phyloP scores from a whole-genome alignment of 37 sponge, comb jelly and placozoan genomes.

The Diacarnus erythraeanus region DNA sequence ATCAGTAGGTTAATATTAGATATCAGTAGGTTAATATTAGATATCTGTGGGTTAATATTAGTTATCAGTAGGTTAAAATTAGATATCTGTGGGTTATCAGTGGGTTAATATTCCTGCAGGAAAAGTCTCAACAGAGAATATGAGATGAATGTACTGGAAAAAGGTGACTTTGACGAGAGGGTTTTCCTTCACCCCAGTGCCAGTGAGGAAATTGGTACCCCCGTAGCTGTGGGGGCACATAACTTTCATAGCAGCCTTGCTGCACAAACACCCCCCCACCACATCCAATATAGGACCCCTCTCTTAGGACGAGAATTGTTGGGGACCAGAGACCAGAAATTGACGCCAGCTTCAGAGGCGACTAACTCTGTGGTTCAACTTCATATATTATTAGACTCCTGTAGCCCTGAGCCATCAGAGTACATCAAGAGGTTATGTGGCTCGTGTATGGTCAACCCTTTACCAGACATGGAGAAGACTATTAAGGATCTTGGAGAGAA shows the following conservation, averaged over 20 bases:
- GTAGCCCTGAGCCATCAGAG: constrained; percentile 45
- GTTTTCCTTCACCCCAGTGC: constrained; percentile 81
- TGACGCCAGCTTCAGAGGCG: constrained; percentile 85
- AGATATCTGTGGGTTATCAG: neutral
- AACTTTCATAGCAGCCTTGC: neutral
- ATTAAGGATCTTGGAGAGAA: constrained; percentile 32
- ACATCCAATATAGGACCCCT: constrained; percentile 66
- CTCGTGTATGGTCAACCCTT: constrained; percentile 50
- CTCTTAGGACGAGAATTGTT: constrained; percentile 64
- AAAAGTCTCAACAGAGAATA: constrained; percentile 67
- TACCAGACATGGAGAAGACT: constrained; percentile 27
- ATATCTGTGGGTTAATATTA: neutral
- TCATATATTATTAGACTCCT: constrained; percentile 44
- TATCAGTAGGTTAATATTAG: no score
- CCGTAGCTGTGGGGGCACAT: constrained; percentile 13
- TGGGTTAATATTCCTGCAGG: constrained; percentile 51
- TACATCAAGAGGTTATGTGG: constrained; percentile 35
- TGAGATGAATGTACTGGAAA: constrained; percentile 62
- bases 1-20: no score
- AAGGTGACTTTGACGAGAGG: constrained; percentile 91
- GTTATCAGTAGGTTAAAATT: neutral
- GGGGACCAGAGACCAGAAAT: constrained; percentile 16
- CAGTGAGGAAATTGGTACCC: constrained; percentile 76
- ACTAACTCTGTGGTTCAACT: constrained; percentile 78
- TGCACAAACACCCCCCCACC: constrained; percentile 48